Conservation (phyloP, 2,888 invertebrate species). For the Ryuthela nishihirai region DNA sequence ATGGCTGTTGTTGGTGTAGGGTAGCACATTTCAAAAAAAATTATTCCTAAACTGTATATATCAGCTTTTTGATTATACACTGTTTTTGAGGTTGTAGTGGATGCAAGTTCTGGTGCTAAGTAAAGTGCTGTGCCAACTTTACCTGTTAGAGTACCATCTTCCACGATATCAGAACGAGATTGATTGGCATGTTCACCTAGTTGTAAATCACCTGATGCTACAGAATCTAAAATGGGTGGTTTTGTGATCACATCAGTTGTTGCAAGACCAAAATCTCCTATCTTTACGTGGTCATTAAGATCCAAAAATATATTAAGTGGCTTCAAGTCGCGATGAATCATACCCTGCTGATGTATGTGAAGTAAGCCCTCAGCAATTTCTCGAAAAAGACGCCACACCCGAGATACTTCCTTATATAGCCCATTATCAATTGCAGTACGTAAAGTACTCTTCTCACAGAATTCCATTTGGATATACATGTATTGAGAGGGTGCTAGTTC, state of each 20-base stretch:
- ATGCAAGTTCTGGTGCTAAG: conserved; percentile 83
- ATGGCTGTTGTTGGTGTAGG: conserved; percentile 77
- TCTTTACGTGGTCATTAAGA: conserved; percentile 85
- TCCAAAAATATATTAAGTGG: conserved; percentile 91
- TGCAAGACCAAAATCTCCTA: conserved; percentile 96
- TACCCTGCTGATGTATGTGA: conserved; percentile 79
- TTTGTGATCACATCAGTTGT: conserved; percentile 54
- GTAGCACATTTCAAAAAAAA: conserved; percentile 94
- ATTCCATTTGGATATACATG: conserved; percentile 95
- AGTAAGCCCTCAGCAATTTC: conserved; percentile 89
- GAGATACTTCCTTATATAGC: conserved; percentile 67
- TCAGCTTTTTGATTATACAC: conserved; percentile 71
- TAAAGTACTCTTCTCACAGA: conserved; percentile 93
- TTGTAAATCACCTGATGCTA: background rate
- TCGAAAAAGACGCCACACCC: conserved; percentile 87
- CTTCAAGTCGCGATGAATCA: conserved; percentile 52
- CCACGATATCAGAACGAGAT: conserved; percentile 21
- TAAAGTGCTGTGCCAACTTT: conserved; percentile 93
- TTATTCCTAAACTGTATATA: conserved; percentile 82
- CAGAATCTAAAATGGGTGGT: conserved; percentile 6
- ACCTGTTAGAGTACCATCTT: conserved; percentile 59
- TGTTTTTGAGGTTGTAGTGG: conserved; percentile 64
- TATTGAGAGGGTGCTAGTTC: conserved; percentile 59
- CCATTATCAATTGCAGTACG: conserved; percentile 67
- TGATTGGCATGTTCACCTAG: conserved; percentile 3